Conservation (phyloP, 2,888 invertebrate genomes). For the Reticulitermes lucifugus region DNA sequence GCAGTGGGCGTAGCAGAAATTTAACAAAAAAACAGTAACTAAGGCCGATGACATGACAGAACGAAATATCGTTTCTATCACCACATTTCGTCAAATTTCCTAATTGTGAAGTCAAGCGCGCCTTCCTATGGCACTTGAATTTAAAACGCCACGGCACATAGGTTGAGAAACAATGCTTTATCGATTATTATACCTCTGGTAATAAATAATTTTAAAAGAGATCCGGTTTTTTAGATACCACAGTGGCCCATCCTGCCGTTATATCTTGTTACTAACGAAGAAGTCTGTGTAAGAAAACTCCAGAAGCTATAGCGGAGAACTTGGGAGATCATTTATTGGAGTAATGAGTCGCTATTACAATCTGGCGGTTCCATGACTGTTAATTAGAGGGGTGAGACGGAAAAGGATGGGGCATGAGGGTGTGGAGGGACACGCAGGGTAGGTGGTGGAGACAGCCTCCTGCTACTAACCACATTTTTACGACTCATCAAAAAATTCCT, state of each 20-base stretch:
- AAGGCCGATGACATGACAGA: no score
- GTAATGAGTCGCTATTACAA: not conserved
- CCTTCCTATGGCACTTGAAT: no score
- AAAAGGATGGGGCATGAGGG: not conserved
- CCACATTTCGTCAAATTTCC: no score
- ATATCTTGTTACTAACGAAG: no score
- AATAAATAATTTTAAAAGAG: no score
- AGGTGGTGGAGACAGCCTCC: not conserved
- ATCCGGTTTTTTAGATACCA: no score
- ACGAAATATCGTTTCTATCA: not conserved
- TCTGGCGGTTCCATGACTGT: not conserved
- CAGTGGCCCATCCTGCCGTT: no score
- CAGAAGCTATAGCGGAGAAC: not conserved
- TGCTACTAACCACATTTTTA: not conserved
- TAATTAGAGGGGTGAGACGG: not conserved
- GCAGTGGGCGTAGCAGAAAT: not conserved
- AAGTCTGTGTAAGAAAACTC: not conserved
- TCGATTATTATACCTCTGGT: no score
- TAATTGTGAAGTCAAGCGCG: no score
- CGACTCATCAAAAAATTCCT: not conserved
- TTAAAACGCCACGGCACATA: no score
- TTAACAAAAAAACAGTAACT: no score
- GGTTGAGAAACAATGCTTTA: no score
- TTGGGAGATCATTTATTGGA: not conserved
- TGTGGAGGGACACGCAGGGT: not conserved